Percentiles rank a stretch among this genome's conserved stretches.
Conservation (phyloP, 2,797 vertebrate genomes). For the Synanceia verrucosa region DNA sequence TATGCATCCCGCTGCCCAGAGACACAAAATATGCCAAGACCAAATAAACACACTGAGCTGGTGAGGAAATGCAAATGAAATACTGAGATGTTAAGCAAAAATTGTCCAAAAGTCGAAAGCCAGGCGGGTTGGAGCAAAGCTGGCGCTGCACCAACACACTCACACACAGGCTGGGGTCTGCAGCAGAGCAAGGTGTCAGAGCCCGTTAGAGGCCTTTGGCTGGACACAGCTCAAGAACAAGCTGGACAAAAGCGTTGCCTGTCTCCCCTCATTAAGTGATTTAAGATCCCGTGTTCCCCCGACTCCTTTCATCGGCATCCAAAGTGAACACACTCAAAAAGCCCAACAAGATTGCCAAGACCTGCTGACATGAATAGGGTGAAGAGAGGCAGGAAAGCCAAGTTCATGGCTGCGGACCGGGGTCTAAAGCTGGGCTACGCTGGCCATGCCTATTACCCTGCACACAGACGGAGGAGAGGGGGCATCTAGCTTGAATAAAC, state of each 20-base stretch:
- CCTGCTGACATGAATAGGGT: constrained; percentile 73
- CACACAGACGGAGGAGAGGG: constrained; percentile 40
- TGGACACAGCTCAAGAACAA: constrained; percentile 74
- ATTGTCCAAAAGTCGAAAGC: constrained; percentile 25
- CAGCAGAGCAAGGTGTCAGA: constrained; percentile 78
- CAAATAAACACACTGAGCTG: constrained; percentile 46
- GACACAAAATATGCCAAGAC: constrained; percentile 30
- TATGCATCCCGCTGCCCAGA: constrained; percentile 42
- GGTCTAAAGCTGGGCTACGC: constrained; percentile 70
- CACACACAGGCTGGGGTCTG: constrained; percentile 53
- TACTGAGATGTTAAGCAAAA: constrained; percentile 36
- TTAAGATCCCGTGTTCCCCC: constrained; percentile 78
- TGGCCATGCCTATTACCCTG: constrained; percentile 67
- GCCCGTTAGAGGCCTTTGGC: constrained; percentile 78
- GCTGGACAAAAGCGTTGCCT: constrained; percentile 79
- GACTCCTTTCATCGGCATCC: constrained; percentile 74
- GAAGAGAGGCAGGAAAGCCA: constrained; percentile 73
- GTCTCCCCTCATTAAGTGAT: constrained; percentile 83
- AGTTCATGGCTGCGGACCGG: constrained; percentile 67
- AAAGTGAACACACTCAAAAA: constrained; percentile 77
- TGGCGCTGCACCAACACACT: constrained; percentile 57
- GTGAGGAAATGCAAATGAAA: constrained; percentile 50
- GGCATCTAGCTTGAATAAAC: constrained; percentile 53
- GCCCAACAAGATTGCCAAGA: constrained; percentile 68
- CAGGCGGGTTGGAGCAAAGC: constrained; percentile 38